Evolutionary conservation across 2,797 vertebrate genomes (phyloP), one percentile per base, ranked within the genome.

Genomic region (Phoebastria nigripes): DNA sequence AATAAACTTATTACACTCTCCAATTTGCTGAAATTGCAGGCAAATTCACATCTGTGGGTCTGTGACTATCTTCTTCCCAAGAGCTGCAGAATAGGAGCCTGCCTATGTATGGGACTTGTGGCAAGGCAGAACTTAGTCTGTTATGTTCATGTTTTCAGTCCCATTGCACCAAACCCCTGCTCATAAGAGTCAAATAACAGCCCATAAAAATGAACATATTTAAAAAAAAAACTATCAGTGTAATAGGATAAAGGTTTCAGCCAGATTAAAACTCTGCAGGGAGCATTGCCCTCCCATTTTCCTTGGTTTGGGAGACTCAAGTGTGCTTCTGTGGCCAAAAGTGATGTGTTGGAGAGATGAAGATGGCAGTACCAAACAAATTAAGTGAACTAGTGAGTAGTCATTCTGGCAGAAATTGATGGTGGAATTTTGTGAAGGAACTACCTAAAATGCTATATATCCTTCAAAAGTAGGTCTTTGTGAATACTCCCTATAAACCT

Each of bases 21-120:
- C 51, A 78, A 2, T 72, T 91, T 92, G 85, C 94, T 98, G 94
- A 95, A 95, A 81, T 94, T 95, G 49, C 22, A 44, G 49, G 25
- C 17, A 63, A 93, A 37, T 67, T 70, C 52, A 20, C 52, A 11
- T 81, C 35, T 76, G 20, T 76, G 62, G 3, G 11, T 54, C 11
- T 62, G 24, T 88, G 51, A 54, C 31, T 84, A 10, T n/a, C 4
- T 20, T 89, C 13, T 51, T 90, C 35, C 31, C 47, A 19, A 37
- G 37, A 59, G 33, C 33, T 62, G 59, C 35, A 33, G 33, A 58
- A 54, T 9, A 41, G 47, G 19, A 74, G 6, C 29, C 33, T 1
- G 5, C 24, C 5, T 12, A 12, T 25, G 11, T 31, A 9, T 63
- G 47, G 44, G 42, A 24, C 41, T 62, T 62, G 12, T 46, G 37